Conservation (phyloP, 2,888 invertebrate genomes). For the Nymphalis urticae region DNA sequence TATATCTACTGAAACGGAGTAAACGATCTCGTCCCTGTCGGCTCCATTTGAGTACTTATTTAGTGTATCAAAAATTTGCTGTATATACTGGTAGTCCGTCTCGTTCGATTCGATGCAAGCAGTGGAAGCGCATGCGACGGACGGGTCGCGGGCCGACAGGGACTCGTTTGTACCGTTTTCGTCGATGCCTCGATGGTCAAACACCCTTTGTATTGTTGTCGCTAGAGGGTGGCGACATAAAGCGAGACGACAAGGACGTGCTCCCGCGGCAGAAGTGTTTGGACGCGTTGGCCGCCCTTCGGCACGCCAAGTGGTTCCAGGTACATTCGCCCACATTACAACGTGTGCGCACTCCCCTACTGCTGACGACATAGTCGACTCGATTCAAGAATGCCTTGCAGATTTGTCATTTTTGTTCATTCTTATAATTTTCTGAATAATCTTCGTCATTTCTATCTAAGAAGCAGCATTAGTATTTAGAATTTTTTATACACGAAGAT, state of each 20-base stretch:
- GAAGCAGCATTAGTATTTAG: background rate
- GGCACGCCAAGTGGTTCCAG: constrained; percentile 99
- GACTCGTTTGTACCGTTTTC: constrained; percentile 78
- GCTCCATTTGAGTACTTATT: background rate
- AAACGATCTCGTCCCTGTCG: constrained; percentile 61
- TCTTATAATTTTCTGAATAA: constrained; percentile 35
- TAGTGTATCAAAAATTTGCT: no score
- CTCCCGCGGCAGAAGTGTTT: constrained; percentile 99
- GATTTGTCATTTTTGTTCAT: constrained; percentile 40
- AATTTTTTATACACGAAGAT: background rate
- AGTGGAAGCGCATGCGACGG: no score
- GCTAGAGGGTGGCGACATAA: constrained; percentile 83
- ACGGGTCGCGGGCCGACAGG: constrained; percentile 11
- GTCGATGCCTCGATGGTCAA: constrained; percentile 85
- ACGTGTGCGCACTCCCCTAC: constrained; percentile 68
- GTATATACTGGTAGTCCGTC: no score
- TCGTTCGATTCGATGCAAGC: no score
- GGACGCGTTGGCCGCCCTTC: constrained; percentile 99
- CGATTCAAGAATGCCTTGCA: background rate
- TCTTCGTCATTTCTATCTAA: background rate
- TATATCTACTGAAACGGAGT: constrained; percentile 76
- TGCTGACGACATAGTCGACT: constrained; percentile 15
- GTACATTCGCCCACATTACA: constrained; percentile 83
- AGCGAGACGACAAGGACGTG: constrained; percentile 93
- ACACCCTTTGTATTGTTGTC: constrained; percentile 86